Evolutionary conservation across 1,140 invertebrate genomes (phyloP).

Genomic region (Campoletis sonorensis): DNA sequence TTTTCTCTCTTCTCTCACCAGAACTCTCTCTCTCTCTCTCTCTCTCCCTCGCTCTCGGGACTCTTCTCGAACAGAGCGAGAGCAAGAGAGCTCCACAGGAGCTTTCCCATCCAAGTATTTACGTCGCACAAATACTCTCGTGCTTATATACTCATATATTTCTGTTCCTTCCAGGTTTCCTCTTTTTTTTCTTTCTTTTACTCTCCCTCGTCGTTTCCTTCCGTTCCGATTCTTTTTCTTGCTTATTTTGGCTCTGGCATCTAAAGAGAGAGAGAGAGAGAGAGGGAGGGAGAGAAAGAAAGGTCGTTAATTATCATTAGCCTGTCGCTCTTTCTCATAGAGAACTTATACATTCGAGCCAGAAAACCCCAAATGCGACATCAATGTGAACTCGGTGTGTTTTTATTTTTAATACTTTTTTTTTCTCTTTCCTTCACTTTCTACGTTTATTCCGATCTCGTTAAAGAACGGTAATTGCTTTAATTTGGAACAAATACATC

Average conservation of each 20-base stretch:
- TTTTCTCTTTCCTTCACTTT: background rate
- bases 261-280: background rate
- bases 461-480: too few relatives aligned
- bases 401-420: too few relatives aligned
- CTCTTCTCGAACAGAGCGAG: background rate
- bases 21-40: background rate
- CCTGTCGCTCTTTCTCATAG: background rate
- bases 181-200: background rate
- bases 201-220: background rate
- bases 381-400: background rate
- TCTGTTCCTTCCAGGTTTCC: slow-evolving; percentile 28
- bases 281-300: background rate
- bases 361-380: slow-evolving; percentile 2
- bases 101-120: slow-evolving; percentile 29
- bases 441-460: too few relatives aligned
- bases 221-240: slow-evolving; percentile 38
- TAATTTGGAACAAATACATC: too few relatives aligned
- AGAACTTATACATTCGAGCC: background rate
- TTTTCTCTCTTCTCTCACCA: background rate
- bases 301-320: slow-evolving; percentile 40
- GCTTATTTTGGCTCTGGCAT: slow-evolving; percentile 27
- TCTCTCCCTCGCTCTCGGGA: background rate
- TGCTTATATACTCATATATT: slow-evolving; percentile 36
- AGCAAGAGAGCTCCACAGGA: slow-evolving; percentile 13
- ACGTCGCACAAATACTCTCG: slow-evolving; percentile 29